Conservation (phyloP, 1,140 invertebrate genomes). For the Fopius arisanus region DNA sequence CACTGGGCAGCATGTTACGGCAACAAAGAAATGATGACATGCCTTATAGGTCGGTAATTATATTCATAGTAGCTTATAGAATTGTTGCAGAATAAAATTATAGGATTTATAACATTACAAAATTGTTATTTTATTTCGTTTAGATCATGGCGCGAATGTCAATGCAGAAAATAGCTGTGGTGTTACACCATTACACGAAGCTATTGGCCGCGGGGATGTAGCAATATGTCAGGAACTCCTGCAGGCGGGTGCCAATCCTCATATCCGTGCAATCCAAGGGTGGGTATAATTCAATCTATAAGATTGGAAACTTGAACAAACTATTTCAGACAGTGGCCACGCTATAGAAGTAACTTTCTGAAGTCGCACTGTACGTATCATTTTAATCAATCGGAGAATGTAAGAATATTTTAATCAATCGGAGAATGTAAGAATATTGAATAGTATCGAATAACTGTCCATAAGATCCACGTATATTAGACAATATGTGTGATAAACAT, state of each 20-base stretch:
- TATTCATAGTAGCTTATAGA: no score
- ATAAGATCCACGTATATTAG: no score
- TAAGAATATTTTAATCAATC: no score
- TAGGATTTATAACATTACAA: background rate
- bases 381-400: no score
- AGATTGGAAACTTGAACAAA: no score
- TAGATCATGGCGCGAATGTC: constrained; percentile 66
- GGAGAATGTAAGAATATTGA: no score
- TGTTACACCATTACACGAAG: constrained; percentile 72
- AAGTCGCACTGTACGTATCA: no score
- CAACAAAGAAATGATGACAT: constrained; percentile 67
- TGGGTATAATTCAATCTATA: constrained; percentile 48
- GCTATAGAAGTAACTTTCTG: no score
- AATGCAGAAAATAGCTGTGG: constrained; percentile 69
- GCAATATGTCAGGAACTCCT: constrained; percentile 69
- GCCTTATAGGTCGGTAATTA: constrained; percentile 64
- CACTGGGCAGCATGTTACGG: constrained; percentile 75
- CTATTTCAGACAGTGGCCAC: no score
- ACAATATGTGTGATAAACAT: no score
- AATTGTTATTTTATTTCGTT: background rate
- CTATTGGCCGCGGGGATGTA: constrained; percentile 67
- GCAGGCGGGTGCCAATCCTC: constrained; percentile 67
- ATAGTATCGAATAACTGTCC: no score
- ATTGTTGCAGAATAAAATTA: background rate
- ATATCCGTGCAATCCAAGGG: constrained; percentile 67